phyloP scores from a whole-genome alignment of 1,140 invertebrate genomes.

The Psix sp. region DNA sequence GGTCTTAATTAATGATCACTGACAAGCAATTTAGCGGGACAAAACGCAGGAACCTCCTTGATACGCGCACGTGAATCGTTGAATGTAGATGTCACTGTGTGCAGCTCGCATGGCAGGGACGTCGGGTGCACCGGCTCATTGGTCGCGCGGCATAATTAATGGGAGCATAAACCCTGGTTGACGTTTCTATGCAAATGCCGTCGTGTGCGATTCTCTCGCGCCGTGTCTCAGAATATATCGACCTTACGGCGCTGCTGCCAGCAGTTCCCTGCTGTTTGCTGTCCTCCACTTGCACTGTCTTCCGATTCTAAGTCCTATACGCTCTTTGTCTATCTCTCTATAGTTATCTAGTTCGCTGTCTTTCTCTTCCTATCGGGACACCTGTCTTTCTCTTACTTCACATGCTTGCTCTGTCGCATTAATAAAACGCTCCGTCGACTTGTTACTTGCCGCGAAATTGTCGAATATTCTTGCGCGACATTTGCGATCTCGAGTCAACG shows the following conservation, averaged over 20 bases:
- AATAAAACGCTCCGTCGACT: slow-evolving; percentile 54
- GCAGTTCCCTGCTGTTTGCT: slow-evolving; percentile 24
- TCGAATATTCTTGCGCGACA: slow-evolving; percentile 39
- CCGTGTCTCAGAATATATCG: slow-evolving; percentile 50
- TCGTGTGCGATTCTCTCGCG: slow-evolving; percentile 59
- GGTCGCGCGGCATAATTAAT: slow-evolving; percentile 68
- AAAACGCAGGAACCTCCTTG: slow-evolving; percentile 35
- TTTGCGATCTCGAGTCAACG: slow-evolving; percentile 37
- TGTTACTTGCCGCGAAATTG: slow-evolving; percentile 41
- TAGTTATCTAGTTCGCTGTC: background rate
- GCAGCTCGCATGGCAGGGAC: slow-evolving; percentile 37
- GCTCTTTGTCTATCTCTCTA: slow-evolving; percentile 7
- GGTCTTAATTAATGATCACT: slow-evolving; percentile 28
- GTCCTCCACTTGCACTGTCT: slow-evolving; percentile 41
- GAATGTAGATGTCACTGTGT: slow-evolving; percentile 31
- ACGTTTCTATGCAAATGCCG: slow-evolving; percentile 69
- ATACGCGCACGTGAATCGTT: slow-evolving; percentile 33
- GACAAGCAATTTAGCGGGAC: slow-evolving; percentile 21
- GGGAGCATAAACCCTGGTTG: slow-evolving; percentile 66
- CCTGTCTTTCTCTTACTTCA: background rate
- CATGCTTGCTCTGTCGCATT: slow-evolving; percentile 30
- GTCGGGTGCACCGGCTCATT: slow-evolving; percentile 64
- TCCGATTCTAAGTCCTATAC: slow-evolving; percentile 20
- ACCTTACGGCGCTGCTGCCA: slow-evolving; percentile 41
- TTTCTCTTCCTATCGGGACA: background rate